Evolutionary conservation across 2,888 invertebrate genomes (phyloP).

Genomic region (Tipula confusa): DNA sequence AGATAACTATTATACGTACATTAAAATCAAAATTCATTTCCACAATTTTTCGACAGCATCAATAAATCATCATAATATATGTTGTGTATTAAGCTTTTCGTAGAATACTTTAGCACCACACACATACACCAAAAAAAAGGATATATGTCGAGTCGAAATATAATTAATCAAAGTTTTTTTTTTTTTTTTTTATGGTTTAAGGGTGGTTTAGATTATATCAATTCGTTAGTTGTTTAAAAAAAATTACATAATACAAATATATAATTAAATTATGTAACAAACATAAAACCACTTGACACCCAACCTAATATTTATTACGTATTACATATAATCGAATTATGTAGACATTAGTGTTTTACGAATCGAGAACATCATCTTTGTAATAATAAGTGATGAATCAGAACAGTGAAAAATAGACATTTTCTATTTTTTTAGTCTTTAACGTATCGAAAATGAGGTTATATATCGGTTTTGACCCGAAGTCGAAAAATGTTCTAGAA

Average conservation of each 20-base stretch:
- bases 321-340: not conserved
- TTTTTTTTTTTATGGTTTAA: not conserved
- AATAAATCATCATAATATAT: not conserved
- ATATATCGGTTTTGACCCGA: no score
- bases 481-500: no score
- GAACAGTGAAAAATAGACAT: no score
- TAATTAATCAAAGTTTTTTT: not conserved
- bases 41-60: not conserved
- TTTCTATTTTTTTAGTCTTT: no score
- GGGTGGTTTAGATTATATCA: not conserved
- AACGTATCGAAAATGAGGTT: no score
- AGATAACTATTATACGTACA: not conserved
- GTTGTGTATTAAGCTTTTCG: not conserved
- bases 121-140: not conserved
- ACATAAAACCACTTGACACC: slow-evolving; percentile 20
- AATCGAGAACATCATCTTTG: no score
- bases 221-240: not conserved
- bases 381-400: no score
- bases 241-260: not conserved
- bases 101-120: not conserved
- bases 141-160: not conserved
- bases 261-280: not conserved
- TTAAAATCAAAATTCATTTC: not conserved
- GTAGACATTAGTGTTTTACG: not conserved
- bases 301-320: not conserved